Base-by-base conservation (phyloP, 2,888 invertebrate genomes). In the Leucophenga maculata region DNA sequence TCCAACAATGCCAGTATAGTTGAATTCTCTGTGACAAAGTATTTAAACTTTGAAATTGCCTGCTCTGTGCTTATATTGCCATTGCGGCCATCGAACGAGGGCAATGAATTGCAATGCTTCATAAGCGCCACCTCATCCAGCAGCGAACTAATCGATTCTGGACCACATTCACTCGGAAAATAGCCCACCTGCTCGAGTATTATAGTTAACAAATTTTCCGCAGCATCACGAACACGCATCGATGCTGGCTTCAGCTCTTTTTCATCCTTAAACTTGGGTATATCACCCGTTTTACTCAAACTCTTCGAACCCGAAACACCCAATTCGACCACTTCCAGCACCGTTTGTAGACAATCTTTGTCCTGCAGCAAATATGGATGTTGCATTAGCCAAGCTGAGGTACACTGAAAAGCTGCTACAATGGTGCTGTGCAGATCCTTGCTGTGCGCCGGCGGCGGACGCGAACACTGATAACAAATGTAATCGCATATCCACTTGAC, bases 401-500 rank as follows among this genome's bases (percentile, higher is more conserved):
- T 92, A 89, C 98, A 94, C 86, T 95, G 91, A 91, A 98, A 95
- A 69, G 99, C 94, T 78, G 96, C 95, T 81, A 98, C 96, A 73
- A 97, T 96, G 62, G 97, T 95, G 22, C 97, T 97, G 90, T 98
- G 98, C 75, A 97, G 91, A 90, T 97, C 97, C 87, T 97, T 95
- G 64, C 96, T 97, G 90, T 97, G 97, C 55, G 94, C 95, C 70
- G 93, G 97, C 68, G 96, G 98, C 68, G 97, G 98, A 75, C 97
- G 93, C 82, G 95, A 95, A 90, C 98, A 97, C 88, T 98, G 98
- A 87, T 95, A 94, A 68, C 95, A 94, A 82, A 99, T 98, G 90
- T 98, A 99, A 90, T 99, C 97, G 89, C 99, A 99, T 70, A 99
- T 93, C 96, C 98, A 98, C 84, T 97, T 97, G 22, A 99, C 97